Evolutionary conservation across 2,113 vertebrate species (phyloP).

Genomic region (Istiophorus platypterus): DNA sequence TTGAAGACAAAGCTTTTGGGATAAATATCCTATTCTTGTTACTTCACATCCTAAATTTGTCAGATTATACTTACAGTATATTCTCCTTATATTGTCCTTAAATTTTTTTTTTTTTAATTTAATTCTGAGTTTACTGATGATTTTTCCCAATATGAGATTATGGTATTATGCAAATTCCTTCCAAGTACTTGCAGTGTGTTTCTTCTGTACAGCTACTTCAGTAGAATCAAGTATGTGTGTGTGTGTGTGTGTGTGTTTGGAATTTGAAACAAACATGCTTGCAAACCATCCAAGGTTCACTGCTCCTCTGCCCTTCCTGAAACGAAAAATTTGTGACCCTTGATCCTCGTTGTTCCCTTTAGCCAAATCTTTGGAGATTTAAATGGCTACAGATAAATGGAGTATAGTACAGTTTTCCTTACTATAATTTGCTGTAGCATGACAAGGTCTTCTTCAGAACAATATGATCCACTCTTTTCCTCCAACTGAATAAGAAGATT

Average conservation of each 20-base stretch:
- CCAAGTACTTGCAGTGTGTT: not conserved
- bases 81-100: not conserved
- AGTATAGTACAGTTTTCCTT: too few species aligned
- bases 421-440: not conserved
- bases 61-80: not conserved
- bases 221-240: constrained; percentile 14
- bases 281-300: constrained; percentile 47
- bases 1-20: not conserved
- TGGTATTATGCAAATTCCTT: not conserved
- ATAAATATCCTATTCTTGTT: constrained; percentile 6
- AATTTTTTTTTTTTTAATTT: not conserved
- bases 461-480: constrained; percentile 7
- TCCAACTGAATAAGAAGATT: constrained; percentile 17
- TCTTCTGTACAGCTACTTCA: constrained; percentile 3
- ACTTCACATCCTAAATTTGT: not conserved
- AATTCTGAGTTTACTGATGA: not conserved
- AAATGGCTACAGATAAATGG: too few species aligned
- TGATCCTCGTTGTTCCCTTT: constrained; percentile 48
- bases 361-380: constrained; percentile 47
- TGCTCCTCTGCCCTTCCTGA: constrained; percentile 60
- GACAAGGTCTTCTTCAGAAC: not conserved
- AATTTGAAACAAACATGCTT: constrained; percentile 29
- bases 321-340: constrained; percentile 71
- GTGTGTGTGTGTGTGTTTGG: not conserved
- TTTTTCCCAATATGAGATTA: not conserved